Percentiles rank a stretch among this genome's conserved stretches.
These are phyloP conservation scores for Dicyrtomina minuta DNA, from an alignment of 2,888 invertebrate genomes.

Conservation along the genomic window DNA sequence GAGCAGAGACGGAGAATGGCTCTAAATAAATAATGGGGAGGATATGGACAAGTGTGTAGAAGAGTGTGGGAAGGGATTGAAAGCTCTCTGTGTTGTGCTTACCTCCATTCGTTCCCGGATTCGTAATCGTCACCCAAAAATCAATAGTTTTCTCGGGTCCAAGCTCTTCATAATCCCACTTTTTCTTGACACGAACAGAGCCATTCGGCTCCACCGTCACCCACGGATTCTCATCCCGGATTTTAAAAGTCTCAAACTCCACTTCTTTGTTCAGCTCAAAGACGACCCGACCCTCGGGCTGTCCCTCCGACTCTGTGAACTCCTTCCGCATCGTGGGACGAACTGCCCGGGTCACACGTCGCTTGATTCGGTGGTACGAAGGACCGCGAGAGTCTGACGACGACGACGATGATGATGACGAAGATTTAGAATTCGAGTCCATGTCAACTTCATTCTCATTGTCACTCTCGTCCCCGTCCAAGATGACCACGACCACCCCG, in stretches of 20 bases:
- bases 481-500: constrained; percentile 49
- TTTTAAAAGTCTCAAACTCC: constrained; percentile 88
- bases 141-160: constrained; percentile 93
- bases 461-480: constrained; percentile 49
- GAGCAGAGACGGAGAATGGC: not conserved
- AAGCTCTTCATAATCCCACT: constrained; percentile 94
- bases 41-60: too few species aligned
- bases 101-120: constrained; percentile 80
- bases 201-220: constrained; percentile 89
- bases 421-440: constrained; percentile 10
- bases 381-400: constrained; percentile 18
- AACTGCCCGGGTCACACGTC: constrained; percentile 84
- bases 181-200: constrained; percentile 88
- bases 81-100: constrained; percentile 50
- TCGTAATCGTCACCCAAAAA: constrained; percentile 92
- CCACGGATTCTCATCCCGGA: constrained; percentile 91
- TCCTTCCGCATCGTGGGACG: constrained; percentile 91
- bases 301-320: constrained; percentile 87
- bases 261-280: constrained; percentile 89
- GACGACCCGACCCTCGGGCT: constrained; percentile 81
- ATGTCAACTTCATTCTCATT: constrained; percentile 30
- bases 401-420: not conserved
- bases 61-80: too few species aligned
- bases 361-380: constrained; percentile 66
- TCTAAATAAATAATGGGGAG: not conserved